Conservation (phyloP, 2,113 vertebrate species). For the Ellobius talpinus region DNA sequence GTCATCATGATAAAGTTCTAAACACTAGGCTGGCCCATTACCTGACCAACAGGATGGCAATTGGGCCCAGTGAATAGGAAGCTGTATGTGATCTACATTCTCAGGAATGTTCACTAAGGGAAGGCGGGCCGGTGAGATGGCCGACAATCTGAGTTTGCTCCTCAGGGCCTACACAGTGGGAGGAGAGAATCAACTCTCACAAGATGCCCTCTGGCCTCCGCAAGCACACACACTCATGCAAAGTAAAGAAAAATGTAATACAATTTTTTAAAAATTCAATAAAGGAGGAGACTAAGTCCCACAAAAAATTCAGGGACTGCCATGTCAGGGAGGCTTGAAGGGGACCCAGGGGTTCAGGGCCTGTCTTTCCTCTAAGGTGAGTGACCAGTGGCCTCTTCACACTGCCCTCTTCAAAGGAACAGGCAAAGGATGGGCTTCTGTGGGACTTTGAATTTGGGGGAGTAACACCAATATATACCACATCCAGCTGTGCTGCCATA, state of each 20-base stretch:
- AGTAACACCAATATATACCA: not conserved
- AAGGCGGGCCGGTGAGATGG: not conserved
- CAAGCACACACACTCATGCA: not conserved
- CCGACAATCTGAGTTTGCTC: not conserved
- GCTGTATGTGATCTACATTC: not conserved
- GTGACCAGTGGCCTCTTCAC: not conserved
- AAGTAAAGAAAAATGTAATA: not conserved
- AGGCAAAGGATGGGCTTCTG: not conserved
- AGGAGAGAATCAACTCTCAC: not conserved
- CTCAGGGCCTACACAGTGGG: not conserved
- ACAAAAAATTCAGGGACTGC: not conserved
- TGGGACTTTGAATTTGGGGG: not conserved
- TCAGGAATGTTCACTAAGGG: not conserved
- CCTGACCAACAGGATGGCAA: not conserved
- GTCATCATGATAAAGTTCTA: not conserved
- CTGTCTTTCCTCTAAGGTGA: not conserved
- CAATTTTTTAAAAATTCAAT: not conserved
- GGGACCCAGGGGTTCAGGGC: not conserved
- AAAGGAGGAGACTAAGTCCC: not conserved
- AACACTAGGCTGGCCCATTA: not conserved
- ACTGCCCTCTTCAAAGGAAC: not conserved
- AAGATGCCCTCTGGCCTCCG: not conserved
- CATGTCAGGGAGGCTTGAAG: not conserved
- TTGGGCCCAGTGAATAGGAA: not conserved
- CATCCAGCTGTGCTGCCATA: not conserved